Base-by-base conservation (phyloP, 2,797 vertebrate genomes). In the Helostoma temminkii region DNA sequence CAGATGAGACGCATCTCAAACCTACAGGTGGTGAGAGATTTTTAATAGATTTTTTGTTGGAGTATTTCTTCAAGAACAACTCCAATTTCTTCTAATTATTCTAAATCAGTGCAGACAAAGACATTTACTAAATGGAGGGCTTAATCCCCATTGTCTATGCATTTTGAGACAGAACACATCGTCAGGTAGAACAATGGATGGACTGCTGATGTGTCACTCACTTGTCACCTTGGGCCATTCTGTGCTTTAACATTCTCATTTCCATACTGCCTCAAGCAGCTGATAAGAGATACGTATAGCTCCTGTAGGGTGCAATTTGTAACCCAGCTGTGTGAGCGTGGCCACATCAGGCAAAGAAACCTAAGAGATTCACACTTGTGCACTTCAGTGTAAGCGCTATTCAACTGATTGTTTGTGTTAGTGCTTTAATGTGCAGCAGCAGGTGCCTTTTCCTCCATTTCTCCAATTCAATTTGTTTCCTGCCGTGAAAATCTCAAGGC, bases 401-500 rank as follows among this genome's bases (percentile, higher is more conserved):
- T 81, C 77, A 62, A 80, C 74, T 61, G 66, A 76, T 78, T 81
- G 76, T 78, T 88, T 76, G 78, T 85, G 73, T 82, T 69, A 49
- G 74, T 22, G 66, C 74, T 84, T 83, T 84, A 88, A 87, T 86
- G 78, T 76, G 86, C 73, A 73, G 78, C 87, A 85, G 87, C 88
- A 88, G 89, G 87, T 85, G 82, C 65, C 67, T 86, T 82, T 78
- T 77, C 75, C 74, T 88, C 71, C 64, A 78, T 87, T 84, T 72
- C 25, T 49, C 71, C 79, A 73, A 84, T 89, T 92, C 83, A 82
- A 84, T 90, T 84, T 84, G 85, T 84, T 76, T 83, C 87, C 84
- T 59, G 74, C 84, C 60, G 78, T 72, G 90, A 89, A 87, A 84
- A 89, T 84, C 73, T 83, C 77, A 45, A 71, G 73, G 74, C 74